Evolutionary conservation across 2,113 vertebrate genomes (phyloP).

Genomic region (Tichodroma muraria): DNA sequence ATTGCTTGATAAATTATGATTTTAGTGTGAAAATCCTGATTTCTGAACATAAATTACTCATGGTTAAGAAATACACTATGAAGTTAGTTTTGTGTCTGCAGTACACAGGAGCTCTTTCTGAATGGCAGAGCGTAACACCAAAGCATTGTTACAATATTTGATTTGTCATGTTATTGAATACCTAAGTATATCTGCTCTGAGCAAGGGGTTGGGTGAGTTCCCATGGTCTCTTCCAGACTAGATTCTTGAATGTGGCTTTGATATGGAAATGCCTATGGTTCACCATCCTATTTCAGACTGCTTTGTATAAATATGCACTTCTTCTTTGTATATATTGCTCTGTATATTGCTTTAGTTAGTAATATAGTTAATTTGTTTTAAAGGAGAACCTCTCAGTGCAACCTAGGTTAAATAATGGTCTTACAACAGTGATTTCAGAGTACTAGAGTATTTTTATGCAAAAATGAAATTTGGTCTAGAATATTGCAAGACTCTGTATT

Average conservation of each 20-base stretch:
- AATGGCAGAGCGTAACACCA: not conserved
- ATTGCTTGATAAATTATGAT: not conserved
- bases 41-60: not conserved
- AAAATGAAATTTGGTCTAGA: not conserved
- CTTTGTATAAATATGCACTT: not conserved
- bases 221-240: not conserved
- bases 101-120: not conserved
- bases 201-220: not conserved
- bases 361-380: not conserved
- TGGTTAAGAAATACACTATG: not conserved
- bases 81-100: not conserved
- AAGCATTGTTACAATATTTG: not conserved
- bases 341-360: not conserved
- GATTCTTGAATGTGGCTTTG: not conserved
- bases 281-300: not conserved
- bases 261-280: not conserved
- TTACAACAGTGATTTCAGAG: not conserved
- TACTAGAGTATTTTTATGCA: not conserved
- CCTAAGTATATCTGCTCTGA: not conserved
- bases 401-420: not conserved
- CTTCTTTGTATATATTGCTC: not conserved
- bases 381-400: not conserved
- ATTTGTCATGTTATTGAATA: not conserved
- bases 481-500: not conserved
- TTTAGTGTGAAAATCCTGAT: not conserved